These are phyloP conservation scores for Girardia tigrina DNA, from an alignment of 2,888 invertebrate genomes.

Conservation along the genomic window DNA sequence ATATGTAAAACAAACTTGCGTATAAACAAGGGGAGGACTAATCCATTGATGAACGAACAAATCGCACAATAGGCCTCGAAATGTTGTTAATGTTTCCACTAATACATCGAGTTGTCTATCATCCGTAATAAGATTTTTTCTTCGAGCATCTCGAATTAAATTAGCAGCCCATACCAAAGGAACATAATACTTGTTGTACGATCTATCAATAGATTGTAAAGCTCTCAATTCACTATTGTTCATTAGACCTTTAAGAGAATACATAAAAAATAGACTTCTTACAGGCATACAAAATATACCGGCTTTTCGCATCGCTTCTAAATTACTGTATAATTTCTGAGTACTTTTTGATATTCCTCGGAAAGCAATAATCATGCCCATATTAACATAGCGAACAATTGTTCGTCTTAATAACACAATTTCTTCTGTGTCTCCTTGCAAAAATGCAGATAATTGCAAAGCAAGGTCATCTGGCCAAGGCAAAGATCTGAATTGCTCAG, in stretches of 20 bases:
- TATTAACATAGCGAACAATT: constrained; percentile 56
- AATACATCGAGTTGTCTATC: constrained; percentile 27
- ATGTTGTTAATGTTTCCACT: constrained; percentile 54
- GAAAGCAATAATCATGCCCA: constrained; percentile 54
- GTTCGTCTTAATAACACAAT: constrained; percentile 56
- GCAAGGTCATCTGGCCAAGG: constrained; percentile 37
- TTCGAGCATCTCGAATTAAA: not conserved
- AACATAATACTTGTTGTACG: constrained; percentile 32
- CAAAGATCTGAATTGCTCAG: constrained; percentile 37
- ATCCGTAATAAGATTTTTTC: not conserved
- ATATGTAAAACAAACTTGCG: constrained; percentile 72
- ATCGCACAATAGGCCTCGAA: constrained; percentile 55
- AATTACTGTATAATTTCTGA: constrained; percentile 53
- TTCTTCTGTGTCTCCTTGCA: constrained; percentile 31
- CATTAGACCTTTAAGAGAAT: constrained; percentile 10
- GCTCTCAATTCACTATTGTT: constrained; percentile 1
- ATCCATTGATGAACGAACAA: constrained; percentile 60
- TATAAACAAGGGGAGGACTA: constrained; percentile 58
- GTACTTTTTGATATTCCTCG: constrained; percentile 58
- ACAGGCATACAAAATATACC: constrained; percentile 39
- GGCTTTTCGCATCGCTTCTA: constrained; percentile 46
- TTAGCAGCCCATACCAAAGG: constrained; percentile 29
- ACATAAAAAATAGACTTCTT: not conserved
- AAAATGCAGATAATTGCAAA: constrained; percentile 33
- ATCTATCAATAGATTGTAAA: not conserved